Evolutionary conservation across 2,888 invertebrate species (phyloP).

Genomic region (Harpalus rubripes): DNA sequence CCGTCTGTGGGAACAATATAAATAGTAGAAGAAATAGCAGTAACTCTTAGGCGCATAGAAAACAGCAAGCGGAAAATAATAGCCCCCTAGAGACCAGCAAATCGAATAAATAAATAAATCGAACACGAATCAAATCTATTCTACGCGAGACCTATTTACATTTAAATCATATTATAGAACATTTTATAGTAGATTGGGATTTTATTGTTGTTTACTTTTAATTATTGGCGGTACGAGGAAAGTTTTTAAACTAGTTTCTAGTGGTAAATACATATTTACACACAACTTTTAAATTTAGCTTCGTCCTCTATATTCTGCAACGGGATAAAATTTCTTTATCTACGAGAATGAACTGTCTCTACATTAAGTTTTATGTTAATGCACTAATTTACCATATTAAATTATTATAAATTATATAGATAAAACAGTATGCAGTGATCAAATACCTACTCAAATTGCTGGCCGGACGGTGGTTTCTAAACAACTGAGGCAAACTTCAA

Average conservation of each 20-base stretch:
- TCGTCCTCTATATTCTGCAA: no score
- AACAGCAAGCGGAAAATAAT: slow-evolving; percentile 33
- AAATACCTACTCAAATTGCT: no score
- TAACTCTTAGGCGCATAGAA: slow-evolving; percentile 12
- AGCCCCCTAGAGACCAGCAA: slow-evolving; percentile 11
- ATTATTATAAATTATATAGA: no score
- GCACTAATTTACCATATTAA: no score
- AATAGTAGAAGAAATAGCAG: slow-evolving; percentile 25
- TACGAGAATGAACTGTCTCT: no score
- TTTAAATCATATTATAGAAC: slow-evolving; percentile 3
- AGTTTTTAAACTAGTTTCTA: not conserved
- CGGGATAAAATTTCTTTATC: no score
- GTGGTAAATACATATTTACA: no score
- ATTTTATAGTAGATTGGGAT: not conserved
- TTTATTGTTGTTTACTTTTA: not conserved
- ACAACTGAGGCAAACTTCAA: no score
- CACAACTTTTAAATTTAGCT: no score
- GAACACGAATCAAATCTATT: slow-evolving; percentile 24
- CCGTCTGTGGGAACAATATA: slow-evolving; percentile 25
- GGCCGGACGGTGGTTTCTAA: no score
- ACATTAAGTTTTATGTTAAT: no score
- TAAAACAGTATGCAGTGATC: no score
- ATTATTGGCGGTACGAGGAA: not conserved
- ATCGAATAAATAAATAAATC: slow-evolving; percentile 45
- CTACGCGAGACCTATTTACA: not conserved